phyloP scores from a whole-genome alignment of 2,888 invertebrate genomes.

The Dusona sp. region DNA sequence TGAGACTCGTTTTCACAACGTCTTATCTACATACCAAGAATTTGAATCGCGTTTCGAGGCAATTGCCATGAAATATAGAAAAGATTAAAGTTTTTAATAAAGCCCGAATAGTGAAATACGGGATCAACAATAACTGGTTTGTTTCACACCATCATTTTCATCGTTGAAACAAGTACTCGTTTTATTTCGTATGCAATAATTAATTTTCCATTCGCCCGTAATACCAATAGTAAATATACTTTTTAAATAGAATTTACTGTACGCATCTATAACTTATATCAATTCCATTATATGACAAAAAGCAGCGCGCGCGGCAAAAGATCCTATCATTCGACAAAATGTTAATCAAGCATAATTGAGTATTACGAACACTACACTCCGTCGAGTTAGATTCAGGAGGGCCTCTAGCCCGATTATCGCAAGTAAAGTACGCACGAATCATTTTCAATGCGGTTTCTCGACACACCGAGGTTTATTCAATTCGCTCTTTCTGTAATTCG shows the following conservation, averaged over 20 bases:
- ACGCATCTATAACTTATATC: background rate
- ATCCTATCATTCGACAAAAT: constrained; percentile 45
- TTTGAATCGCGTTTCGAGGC: constrained; percentile 10
- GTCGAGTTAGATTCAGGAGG: constrained; percentile 40
- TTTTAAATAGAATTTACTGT: background rate
- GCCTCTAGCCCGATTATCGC: constrained; percentile 53
- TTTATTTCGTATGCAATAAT: background rate
- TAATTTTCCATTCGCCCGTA: background rate
- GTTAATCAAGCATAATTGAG: constrained; percentile 53
- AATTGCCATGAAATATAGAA: background rate
- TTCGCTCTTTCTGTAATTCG: constrained; percentile 69
- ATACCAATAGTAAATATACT: background rate
- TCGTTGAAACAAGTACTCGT: background rate
- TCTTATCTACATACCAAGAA: constrained; percentile 2
- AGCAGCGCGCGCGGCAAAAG: constrained; percentile 16
- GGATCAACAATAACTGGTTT: background rate
- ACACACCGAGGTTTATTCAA: constrained; percentile 66
- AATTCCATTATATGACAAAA: background rate
- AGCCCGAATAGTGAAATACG: background rate
- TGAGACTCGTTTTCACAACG: background rate
- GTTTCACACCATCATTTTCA: background rate
- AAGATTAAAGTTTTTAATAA: background rate
- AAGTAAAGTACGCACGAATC: constrained; percentile 62
- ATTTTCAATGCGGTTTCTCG: constrained; percentile 67
- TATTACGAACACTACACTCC: constrained; percentile 41